Evolutionary conservation across 2,888 invertebrate species (phyloP).

Genomic region (Hirtodrosophila confusa): DNA sequence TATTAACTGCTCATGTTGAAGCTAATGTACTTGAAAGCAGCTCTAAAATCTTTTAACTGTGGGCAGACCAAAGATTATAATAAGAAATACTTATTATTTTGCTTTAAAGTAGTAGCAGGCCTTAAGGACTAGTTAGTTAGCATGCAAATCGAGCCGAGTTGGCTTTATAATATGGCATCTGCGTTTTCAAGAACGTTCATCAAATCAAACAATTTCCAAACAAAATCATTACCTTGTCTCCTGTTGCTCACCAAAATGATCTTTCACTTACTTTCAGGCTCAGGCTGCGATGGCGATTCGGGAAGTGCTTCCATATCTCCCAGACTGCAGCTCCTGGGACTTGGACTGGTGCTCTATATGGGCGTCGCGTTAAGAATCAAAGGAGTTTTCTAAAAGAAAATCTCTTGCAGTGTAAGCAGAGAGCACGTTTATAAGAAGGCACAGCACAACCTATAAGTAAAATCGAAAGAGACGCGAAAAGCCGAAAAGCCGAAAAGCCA

Average conservation of each 20-base stretch:
- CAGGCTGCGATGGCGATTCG: constrained; percentile 67
- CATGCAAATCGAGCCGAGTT: constrained; percentile 20
- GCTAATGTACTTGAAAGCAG: not conserved
- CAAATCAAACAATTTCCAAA: constrained; percentile 40
- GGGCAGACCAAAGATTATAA: constrained; percentile 12
- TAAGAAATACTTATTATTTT: constrained; percentile 40
- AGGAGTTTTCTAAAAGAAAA: constrained; percentile 72
- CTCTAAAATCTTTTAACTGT: constrained; percentile 11
- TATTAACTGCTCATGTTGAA: constrained; percentile 2
- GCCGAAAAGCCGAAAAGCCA: constrained; percentile 6
- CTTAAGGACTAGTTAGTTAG: constrained; percentile 8
- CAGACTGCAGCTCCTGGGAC: constrained; percentile 47
- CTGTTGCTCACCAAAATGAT: constrained; percentile 13
- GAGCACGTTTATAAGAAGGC: constrained; percentile 26
- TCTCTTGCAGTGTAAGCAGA: constrained; percentile 38
- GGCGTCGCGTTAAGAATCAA: constrained; percentile 47
- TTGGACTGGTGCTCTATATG: constrained; percentile 54
- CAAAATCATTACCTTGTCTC: not conserved
- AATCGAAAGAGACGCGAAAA: constrained; percentile 19
- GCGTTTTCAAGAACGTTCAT: constrained; percentile 20
- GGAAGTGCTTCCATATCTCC: constrained; percentile 70
- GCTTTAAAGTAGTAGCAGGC: constrained; percentile 35
- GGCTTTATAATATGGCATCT: constrained; percentile 16
- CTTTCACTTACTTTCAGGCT: constrained; percentile 60
- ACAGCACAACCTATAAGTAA: constrained; percentile 32